Percentiles rank a stretch among this genome's conserved stretches.
These are phyloP conservation scores for Catharus bicknelli DNA, from an alignment of 2,113 vertebrate genomes.

Conservation along the genomic window DNA sequence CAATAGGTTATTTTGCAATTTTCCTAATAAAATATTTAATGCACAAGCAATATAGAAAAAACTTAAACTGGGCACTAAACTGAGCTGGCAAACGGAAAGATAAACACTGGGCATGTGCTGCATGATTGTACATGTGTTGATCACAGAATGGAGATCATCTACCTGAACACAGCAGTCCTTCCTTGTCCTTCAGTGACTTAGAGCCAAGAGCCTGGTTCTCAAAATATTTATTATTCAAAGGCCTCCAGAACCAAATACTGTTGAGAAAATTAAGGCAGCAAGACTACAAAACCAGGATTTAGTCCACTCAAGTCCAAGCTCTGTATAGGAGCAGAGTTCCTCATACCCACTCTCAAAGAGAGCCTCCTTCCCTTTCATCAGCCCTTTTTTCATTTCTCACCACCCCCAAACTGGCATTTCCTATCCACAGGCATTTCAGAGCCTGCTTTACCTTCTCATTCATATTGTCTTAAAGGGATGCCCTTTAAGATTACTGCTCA, in stretches of 20 bases:
- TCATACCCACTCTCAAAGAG: neutral
- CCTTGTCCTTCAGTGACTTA: neutral
- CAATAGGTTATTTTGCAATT: slow-evolving; percentile 17
- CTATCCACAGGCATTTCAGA: neutral
- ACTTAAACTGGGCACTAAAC: neutral
- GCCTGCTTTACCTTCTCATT: neutral
- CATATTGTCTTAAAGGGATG: neutral
- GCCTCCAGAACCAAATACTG: neutral
- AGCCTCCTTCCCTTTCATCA: neutral
- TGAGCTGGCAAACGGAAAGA: neutral
- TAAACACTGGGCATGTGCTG: neutral
- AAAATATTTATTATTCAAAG: neutral
- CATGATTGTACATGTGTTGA: fast-evolving
- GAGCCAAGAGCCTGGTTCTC: neutral
- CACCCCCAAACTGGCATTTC: neutral
- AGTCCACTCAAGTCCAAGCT: neutral
- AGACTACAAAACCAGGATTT: neutral
- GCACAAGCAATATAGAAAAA: neutral
- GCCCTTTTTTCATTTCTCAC: neutral
- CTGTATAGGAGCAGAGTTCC: neutral
- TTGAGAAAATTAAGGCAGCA: neutral
- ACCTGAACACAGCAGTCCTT: neutral
- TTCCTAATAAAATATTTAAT: slow-evolving; percentile 7
- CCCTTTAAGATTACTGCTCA: neutral
- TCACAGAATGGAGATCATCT: neutral